phyloP scores from a whole-genome alignment of 2,797 vertebrate species.

The Lacerta bilineata region DNA sequence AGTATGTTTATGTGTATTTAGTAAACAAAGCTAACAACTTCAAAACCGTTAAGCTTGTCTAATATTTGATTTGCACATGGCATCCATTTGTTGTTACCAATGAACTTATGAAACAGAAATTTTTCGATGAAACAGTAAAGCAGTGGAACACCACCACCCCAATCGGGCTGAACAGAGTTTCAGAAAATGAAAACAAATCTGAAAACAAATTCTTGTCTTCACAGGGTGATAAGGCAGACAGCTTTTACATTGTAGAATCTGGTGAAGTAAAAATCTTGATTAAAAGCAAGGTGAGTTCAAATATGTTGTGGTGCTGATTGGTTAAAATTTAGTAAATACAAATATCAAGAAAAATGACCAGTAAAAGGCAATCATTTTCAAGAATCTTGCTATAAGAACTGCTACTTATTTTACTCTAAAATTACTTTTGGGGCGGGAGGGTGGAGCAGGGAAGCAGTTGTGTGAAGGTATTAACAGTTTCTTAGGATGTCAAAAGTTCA shows the following conservation, averaged over 20 bases:
- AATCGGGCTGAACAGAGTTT: neutral
- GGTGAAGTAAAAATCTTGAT: conserved; percentile 98
- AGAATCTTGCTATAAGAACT: neutral
- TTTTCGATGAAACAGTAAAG: too few species aligned
- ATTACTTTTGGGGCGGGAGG: too few species aligned
- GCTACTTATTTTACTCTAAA: neutral
- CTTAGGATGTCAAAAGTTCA: neutral
- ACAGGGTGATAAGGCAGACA: conserved; percentile 95
- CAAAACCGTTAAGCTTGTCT: too few species aligned
- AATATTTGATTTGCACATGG: too few species aligned
- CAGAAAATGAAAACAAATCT: neutral
- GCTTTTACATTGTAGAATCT: conserved; percentile 95
- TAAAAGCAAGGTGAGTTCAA: conserved; percentile 94
- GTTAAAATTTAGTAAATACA: neutral
- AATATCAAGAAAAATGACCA: neutral
- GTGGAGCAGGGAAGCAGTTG: neutral
- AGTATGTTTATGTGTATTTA: too few species aligned
- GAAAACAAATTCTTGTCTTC: conserved; percentile 48
- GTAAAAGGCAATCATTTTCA: too few species aligned
- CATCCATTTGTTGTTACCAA: too few species aligned
- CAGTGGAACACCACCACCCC: neutral
- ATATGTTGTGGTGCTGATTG: neutral
- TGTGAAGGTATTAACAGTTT: neutral
- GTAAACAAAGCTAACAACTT: too few species aligned
- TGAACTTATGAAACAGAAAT: too few species aligned